Evolutionary conservation across 2,113 vertebrate species (phyloP).

Genomic region (Grantiella picta): DNA sequence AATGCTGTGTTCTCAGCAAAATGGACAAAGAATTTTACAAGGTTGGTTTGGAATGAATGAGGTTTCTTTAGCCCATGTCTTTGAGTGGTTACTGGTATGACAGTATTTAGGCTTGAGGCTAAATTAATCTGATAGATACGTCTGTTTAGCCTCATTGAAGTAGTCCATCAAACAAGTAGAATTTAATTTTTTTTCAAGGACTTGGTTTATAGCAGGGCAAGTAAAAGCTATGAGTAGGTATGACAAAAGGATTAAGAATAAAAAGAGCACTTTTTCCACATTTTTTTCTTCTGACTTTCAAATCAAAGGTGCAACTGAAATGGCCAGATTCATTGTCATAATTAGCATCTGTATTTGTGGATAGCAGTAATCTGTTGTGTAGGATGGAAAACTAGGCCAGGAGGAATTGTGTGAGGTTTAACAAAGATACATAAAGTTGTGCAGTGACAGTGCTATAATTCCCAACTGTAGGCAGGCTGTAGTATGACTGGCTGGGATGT

Average conservation of each 20-base stretch:
- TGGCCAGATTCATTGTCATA: neutral
- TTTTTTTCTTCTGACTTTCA: neutral
- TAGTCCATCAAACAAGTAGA: neutral
- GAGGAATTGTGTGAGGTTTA: neutral
- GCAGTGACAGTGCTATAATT: neutral
- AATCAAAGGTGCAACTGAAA: neutral
- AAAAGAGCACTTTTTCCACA: neutral
- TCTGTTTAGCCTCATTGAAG: neutral
- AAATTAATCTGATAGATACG: neutral
- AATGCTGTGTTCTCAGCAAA: neutral
- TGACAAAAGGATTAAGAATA: neutral
- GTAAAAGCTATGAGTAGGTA: neutral
- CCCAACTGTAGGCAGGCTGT: neutral
- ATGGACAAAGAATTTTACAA: neutral
- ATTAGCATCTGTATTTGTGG: neutral
- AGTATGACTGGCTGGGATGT: neutral
- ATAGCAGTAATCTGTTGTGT: fast-evolving
- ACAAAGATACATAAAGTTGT: neutral
- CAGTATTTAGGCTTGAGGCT: neutral
- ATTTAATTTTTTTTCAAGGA: neutral
- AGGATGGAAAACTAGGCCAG: neutral
- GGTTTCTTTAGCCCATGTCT: neutral
- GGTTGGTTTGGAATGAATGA: neutral
- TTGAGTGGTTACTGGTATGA: neutral
- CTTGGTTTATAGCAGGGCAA: neutral